These are phyloP conservation scores for Hypanus sabinus DNA, from an alignment of 2,113 vertebrate genomes.

Conservation along the genomic window DNA sequence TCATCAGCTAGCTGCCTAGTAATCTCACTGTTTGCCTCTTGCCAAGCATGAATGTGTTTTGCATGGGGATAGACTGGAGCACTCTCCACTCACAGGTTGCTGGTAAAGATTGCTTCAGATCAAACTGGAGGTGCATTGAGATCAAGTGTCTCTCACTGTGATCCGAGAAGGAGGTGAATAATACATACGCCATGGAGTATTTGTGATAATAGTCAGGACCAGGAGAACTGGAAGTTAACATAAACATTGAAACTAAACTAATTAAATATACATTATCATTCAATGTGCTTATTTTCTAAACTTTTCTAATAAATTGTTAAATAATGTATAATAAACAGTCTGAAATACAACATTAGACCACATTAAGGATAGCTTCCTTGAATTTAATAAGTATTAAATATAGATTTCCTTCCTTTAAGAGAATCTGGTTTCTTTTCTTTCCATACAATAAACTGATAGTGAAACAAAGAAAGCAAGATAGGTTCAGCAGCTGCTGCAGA, in stretches of 20 bases:
- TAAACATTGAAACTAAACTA: not conserved
- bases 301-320: not conserved
- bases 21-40: not conserved
- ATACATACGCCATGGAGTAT: not conserved
- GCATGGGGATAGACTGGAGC: not conserved
- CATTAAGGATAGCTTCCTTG: not conserved
- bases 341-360: not conserved
- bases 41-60: not conserved
- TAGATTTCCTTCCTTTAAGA: not conserved
- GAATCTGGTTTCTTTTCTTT: not conserved
- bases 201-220: not conserved
- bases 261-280: not conserved
- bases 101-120: not conserved
- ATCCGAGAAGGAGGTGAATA: not conserved
- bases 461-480: constrained; percentile 2
- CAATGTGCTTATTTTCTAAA: not conserved
- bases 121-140: not conserved
- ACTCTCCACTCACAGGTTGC: not conserved
- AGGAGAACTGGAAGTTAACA: not conserved
- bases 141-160: not conserved
- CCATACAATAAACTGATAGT: not conserved
- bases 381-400: not conserved
- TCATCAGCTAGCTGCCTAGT: not conserved
- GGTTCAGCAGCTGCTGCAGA: not conserved
- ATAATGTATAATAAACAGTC: not conserved